Conservation (phyloP, 2,888 invertebrate genomes). For the Chymomyza amoena region DNA sequence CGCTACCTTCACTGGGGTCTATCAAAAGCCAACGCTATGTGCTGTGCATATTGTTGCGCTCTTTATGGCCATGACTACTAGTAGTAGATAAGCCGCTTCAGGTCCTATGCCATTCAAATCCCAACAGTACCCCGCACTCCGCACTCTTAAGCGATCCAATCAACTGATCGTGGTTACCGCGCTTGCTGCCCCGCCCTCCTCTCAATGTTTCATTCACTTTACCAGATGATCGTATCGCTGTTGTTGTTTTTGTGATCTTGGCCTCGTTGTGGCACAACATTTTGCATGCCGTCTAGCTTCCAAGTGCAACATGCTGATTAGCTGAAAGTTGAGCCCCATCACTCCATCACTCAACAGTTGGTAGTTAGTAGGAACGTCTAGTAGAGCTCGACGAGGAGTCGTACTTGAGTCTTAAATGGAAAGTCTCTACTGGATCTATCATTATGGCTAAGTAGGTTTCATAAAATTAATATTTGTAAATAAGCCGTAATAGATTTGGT, state of each 20-base stretch:
- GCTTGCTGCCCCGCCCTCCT: not conserved
- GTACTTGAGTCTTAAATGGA: not conserved
- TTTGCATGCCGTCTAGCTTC: not conserved
- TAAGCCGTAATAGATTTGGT: too few relatives aligned
- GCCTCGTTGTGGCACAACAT: slow-evolving; percentile 9
- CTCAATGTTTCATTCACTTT: slow-evolving; percentile 5
- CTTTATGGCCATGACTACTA: slow-evolving; percentile 5
- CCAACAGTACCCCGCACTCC: not conserved
- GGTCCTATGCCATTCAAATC: slow-evolving; percentile 1
- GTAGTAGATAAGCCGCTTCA: not conserved
- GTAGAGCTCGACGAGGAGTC: not conserved
- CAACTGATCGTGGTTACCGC: slow-evolving; percentile 12
- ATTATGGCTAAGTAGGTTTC: too few relatives aligned
- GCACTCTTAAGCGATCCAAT: slow-evolving; percentile 3
- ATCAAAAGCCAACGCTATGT: not conserved
- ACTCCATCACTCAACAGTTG: slow-evolving; percentile 2
- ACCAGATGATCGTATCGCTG: not conserved
- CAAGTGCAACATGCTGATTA: slow-evolving; percentile 36
- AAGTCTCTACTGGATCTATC: not conserved
- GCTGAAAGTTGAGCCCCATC: slow-evolving; percentile 17
- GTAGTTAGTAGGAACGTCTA: not conserved
- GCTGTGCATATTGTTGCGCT: slow-evolving; percentile 2
- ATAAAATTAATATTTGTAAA: too few relatives aligned
- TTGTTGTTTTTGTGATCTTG: slow-evolving; percentile 15
- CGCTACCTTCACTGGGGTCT: slow-evolving; percentile 4